phyloP scores from a whole-genome alignment of 2,797 vertebrate species.

The Geotrypetes seraphini region DNA sequence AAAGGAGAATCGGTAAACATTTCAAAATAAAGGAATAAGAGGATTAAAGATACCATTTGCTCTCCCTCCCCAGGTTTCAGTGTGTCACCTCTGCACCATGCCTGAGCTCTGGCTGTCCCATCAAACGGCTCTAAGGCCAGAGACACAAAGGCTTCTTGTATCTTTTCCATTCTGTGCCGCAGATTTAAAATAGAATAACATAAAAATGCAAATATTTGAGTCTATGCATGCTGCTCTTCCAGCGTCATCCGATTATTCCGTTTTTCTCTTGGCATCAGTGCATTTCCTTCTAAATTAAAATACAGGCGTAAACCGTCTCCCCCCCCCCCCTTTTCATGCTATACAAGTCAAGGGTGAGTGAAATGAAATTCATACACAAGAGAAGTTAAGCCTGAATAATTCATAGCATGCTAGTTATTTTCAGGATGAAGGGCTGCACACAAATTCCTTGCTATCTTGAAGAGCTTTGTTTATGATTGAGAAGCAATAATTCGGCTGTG shows the following conservation, averaged over 20 bases:
- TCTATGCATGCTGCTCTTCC: not conserved
- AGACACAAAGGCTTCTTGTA: too few relatives aligned
- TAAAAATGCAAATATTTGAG: not conserved
- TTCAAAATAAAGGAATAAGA: too few relatives aligned
- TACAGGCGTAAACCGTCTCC: constrained; percentile 23
- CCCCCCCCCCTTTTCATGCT: constrained; percentile 3
- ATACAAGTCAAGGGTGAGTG: constrained; percentile 21
- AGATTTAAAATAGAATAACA: too few relatives aligned
- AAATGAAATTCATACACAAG: constrained; percentile 34
- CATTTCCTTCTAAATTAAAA: constrained; percentile 36
- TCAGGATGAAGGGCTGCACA: constrained; percentile 43
- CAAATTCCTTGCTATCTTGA: constrained; percentile 15
- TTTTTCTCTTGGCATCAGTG: too few relatives aligned
- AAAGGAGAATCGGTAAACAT: too few relatives aligned
- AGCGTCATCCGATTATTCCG: constrained; percentile 25
- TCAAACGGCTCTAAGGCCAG: too few relatives aligned
- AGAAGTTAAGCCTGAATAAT: constrained; percentile 36
- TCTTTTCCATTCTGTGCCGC: too few relatives aligned
- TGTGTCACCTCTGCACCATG: too few relatives aligned
- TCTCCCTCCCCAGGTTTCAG: too few relatives aligned
- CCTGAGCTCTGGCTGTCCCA: too few relatives aligned
- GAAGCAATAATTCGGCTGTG: constrained; percentile 1
- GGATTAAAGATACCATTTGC: too few relatives aligned
- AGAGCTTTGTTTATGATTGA: constrained; percentile 1
- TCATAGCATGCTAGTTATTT: constrained; percentile 16